Base-by-base conservation (phyloP, 2,888 invertebrate species). In the Cephalotes varians region DNA sequence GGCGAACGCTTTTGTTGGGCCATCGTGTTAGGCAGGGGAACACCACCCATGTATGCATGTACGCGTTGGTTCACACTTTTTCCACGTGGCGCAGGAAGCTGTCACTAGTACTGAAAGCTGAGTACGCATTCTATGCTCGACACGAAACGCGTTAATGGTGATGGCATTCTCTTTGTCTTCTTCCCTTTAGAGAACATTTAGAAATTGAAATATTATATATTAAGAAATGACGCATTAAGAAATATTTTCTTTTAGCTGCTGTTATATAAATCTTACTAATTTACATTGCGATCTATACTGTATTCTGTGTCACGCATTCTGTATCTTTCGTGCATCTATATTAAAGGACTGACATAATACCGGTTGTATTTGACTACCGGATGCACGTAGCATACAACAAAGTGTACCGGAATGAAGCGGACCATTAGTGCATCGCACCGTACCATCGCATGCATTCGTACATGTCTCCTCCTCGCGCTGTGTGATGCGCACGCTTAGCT, bases 31-130 rank as follows among this genome's bases (percentile, higher is more conserved):
- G 49, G 10, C 54, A 18, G 72, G 37, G 56, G 58, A 72, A 51
- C 82, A 62, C 74, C 85, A 87, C 77, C 65, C 31, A 67, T 67
- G 49, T 25, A n/a, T 44, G 37, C n/a, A 28, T n/a, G 34, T 28
- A 34, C 76, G 28, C 25, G 80, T 44, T 58, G 28, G 28, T 28
- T 44, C 56, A 2, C 77, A 60, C 31, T 69, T 77, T 77, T 79
- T 76, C 88, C 88, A 85, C 85, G 86, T 65, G 81, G 74, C 73
- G 86, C 91, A 91, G 92, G 91, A 92, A 92, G 87, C 91, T 90
- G 91, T 91, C 90, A 89, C 87, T 83, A 81, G 77, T 34, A 83
- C 73, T 76, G 83, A 81, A 86, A 51, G 82, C 74, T 18, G 51
- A 58, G 21, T 65, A 64, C 49, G 65, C 58, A 56, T 25, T 54